These are phyloP conservation scores for Laspeyria flexula DNA, from an alignment of 2,888 invertebrate species.

Conservation along the genomic window DNA sequence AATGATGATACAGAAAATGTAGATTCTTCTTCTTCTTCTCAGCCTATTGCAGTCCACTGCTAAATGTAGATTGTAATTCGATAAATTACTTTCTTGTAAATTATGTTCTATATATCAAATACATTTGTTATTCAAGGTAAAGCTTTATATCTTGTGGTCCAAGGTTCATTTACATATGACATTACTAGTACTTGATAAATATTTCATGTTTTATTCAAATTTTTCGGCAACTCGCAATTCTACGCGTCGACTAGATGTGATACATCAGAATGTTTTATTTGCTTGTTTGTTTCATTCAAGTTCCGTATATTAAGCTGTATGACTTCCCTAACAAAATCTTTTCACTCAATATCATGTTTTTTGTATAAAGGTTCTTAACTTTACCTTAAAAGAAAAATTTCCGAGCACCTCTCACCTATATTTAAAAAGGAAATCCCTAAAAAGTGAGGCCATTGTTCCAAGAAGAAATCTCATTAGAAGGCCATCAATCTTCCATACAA, in stretches of 20 bases:
- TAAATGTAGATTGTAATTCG: background rate
- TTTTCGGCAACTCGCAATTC: constrained; percentile 43
- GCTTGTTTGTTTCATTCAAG: constrained; percentile 38
- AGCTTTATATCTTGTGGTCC: constrained; percentile 53
- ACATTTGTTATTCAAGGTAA: constrained; percentile 56
- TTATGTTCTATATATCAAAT: background rate
- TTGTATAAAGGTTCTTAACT: background rate
- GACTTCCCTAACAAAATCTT: background rate
- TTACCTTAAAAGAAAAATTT: constrained; percentile 2
- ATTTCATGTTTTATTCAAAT: constrained; percentile 67
- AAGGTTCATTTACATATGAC: constrained; percentile 58
- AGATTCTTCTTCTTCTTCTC: no score
- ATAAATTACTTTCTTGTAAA: background rate
- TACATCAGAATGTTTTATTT: constrained; percentile 56
- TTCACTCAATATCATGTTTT: background rate
- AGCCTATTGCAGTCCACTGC: no score
- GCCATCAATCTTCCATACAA: constrained; percentile 44
- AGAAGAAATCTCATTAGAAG: constrained; percentile 38
- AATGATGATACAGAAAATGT: no score
- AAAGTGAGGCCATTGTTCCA: constrained; percentile 36
- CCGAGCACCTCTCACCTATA: constrained; percentile 8
- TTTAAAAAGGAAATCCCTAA: constrained; percentile 4
- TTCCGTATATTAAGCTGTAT: constrained; percentile 7
- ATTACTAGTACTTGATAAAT: constrained; percentile 56
- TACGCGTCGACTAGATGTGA: constrained; percentile 20